These are phyloP conservation scores for Galendromus occidentalis DNA, from an alignment of 1,140 invertebrate genomes.

Conservation along the genomic window DNA sequence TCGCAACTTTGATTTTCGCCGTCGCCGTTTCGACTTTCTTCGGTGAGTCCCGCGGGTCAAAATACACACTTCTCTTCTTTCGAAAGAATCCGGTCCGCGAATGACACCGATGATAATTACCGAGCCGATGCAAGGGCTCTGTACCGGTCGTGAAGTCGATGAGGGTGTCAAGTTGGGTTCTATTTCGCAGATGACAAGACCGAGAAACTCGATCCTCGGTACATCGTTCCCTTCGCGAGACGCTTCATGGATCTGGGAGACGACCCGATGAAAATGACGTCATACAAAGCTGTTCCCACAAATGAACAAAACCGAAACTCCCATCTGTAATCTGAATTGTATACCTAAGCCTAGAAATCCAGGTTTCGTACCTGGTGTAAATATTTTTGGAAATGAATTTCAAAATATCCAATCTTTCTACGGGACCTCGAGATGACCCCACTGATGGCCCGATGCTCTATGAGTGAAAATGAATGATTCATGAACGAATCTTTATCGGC, in stretches of 20 bases:
- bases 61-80: no score
- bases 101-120: no score
- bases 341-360: no score
- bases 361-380: no score
- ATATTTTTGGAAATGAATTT: no score
- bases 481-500: no score
- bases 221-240: neutral
- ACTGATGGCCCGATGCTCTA: no score
- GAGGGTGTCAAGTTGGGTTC: neutral
- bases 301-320: neutral
- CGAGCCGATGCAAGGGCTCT: no score
- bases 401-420: no score
- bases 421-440: no score
- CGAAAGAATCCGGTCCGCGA: no score
- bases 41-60: neutral
- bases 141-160: neutral
- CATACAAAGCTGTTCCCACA: neutral
- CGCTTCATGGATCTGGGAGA: neutral
- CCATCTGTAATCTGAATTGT: neutral
- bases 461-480: no score
- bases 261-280: neutral
- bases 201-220: neutral
- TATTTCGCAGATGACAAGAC: neutral
- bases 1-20: neutral
- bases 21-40: neutral